Evolutionary conservation across 1,140 invertebrate species (phyloP), one percentile per base, ranked within the genome.

Genomic region (Argopecten irradians): DNA sequence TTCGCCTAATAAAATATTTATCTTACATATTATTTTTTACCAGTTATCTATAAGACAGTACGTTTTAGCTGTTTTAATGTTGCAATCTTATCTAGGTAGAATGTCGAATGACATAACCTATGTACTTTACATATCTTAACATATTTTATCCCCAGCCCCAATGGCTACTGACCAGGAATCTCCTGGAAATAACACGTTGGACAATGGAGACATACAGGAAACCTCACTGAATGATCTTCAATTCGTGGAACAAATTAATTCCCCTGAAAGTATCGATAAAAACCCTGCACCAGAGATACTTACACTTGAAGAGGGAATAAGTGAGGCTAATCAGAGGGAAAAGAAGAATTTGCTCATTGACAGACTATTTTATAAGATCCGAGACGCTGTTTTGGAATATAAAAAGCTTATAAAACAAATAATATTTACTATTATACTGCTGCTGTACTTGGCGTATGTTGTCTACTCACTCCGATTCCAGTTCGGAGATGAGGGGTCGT

Each of bases 401-500:
- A 71, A 71, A 28, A 71, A 5, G 11, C 8, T 71, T 28, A 3
- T 71, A 16, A 71, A 71, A 71, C 22, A 71, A 71, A 71, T 71
- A 0, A 11, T 16, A 7, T 71, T 0, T 3, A 28, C 1, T 11
- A 1, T 71, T 71, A 28, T 71, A 28, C 55, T 71, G 55, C 55
- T 83, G 5, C 35, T 91, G 33, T 91, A 91, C 35, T 87, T 88
- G 2, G 88, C 88, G n/a, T 91, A 91, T 36, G 82, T 91, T 32
- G 85, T 86, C 0, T 87, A 89, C 46, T 86, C 89, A 8, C 86
- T 91, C 84, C 14, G 41, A 0, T 91, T 83, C 83, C 90, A 90
- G 55, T 92, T 93, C 46, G 92, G 92, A 34, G 92, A 93, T 46
- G 93, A 93, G 85, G 92, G 91, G 1, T 90, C 92, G 0, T 87